These are phyloP conservation scores for Propithecus coquereli DNA, from an alignment of 2,113 vertebrate species.

Conservation along the genomic window DNA sequence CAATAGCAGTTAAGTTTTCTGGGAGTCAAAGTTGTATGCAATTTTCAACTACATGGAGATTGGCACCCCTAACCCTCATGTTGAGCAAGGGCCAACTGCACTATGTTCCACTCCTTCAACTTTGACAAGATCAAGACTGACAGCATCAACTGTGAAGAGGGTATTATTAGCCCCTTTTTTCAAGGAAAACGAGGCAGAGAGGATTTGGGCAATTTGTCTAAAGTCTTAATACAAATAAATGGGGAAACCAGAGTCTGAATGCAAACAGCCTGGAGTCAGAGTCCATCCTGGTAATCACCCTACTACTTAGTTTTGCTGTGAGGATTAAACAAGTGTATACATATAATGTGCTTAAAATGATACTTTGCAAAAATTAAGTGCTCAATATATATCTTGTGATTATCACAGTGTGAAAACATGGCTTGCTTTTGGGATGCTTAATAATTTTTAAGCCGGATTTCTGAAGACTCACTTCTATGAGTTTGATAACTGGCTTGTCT, in stretches of 20 bases:
- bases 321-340: not conserved
- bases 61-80: not conserved
- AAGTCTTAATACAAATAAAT: not conserved
- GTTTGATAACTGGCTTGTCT: not conserved
- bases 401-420: not conserved
- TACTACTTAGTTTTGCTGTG: not conserved
- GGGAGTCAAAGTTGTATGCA: not conserved
- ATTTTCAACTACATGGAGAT: not conserved
- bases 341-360: not conserved
- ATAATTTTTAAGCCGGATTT: not conserved
- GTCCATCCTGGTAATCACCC: not conserved
- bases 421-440: not conserved
- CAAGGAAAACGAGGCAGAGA: not conserved
- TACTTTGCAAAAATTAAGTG: not conserved
- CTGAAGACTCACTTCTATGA: not conserved
- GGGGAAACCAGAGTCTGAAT: not conserved
- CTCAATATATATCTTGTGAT: not conserved
- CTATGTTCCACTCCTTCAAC: not conserved
- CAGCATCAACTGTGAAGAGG: not conserved
- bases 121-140: not conserved
- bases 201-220: conserved; percentile 39
- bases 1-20: not conserved
- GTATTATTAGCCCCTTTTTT: not conserved
- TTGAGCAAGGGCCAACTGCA: not conserved
- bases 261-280: not conserved